Base-by-base conservation (phyloP, 2,113 vertebrate genomes). In the Lepisosteus osseus region DNA sequence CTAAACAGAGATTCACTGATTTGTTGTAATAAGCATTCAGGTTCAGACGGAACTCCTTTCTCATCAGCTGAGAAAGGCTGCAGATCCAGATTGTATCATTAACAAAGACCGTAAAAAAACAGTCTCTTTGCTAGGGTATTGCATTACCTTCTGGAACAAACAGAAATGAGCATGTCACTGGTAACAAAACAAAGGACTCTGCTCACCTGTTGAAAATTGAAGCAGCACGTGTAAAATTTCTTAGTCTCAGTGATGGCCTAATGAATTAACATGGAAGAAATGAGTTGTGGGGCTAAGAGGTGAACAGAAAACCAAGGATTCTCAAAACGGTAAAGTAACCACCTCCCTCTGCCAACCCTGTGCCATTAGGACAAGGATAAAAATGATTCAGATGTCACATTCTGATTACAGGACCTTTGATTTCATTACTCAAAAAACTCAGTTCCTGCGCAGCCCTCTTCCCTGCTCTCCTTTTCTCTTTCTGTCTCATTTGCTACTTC, bases 401-500 rank as follows among this genome's bases (percentile, higher is more conserved):
- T 80, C 65, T 42, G 59, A 71, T 41, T 41, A 72, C 45, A 71
- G 74, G 40, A 76, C 77, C 78, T 75, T 71, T 72, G 68, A 73
- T 72, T 72, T 55, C 62, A 74, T 71, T 70, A 63, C 61, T 67
- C 54, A 61, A 54, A 54, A 55, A 59, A 43, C 71, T 76, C 72
- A 70, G 77, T 78, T 83, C 76, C 62, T 68, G 73, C 70, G 61
- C 73, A 7, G 56, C 44, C 62, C 61, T 72, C 67, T 61, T 59
- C 67, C 74, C 73, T 59, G 64, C 71, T 57, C 71, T 29, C 57
- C 74, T 69, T 66, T 72, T 65, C 69, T 44, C 14, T 54, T 71
- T 69, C 73, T 63, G 77, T 72, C 80, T 83, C 82, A 81, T 84
- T 85, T 75, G 77, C 74, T 81, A 78, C 73, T 77, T 77, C 61